Base-by-base conservation (phyloP, 2,797 vertebrate species). In the Australoheros facetus region DNA sequence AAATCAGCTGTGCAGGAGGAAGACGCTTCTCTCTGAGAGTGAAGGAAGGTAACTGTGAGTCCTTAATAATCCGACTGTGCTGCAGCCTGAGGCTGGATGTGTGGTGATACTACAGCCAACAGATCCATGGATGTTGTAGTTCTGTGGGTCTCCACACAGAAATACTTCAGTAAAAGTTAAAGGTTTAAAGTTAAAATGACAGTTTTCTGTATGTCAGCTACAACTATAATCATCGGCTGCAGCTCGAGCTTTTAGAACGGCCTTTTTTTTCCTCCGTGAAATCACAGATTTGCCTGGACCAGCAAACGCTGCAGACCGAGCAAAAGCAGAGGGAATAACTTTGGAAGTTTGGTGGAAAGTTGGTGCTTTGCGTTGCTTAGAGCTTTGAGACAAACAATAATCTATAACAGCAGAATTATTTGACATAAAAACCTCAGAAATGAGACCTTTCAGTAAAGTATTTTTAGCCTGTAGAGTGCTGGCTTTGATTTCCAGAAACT, bases 1-100 rank as follows among this genome's bases (percentile, higher is more conserved):
- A 78, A 81, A 76, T 72, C 84, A 84, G 55, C 53, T 48, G 55
- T 28, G 81, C 34, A 59, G 45, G 51, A 79, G 26, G 59, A 5
- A 12, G 79, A 76, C 21, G 53, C n/a, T 66, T 55, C 19, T 11
- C 62, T 73, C 45, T 62, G 34, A 79, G 17, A 0, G 17, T 57
- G 51, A 58, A 78, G 83, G 12, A 76, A 75, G 62, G 57, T n/a
- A 59, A 70, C 64, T 5, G 0, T 45, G 3, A 69, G 23, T 69
- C 26, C 5, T 51, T 51, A n/a, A 30, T 30, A 12, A n/a, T 23
- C 17, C 14, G 28, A 0, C 3, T 0, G 42, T 51, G 42, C 48
- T 30, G 19, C 42, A 69, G 10, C 19, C 12, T 30, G 10, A 51
- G 64, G 11, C 11, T 0, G 64, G 64, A 30, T 0, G 26, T 30